Evolutionary conservation across 2,113 vertebrate genomes (phyloP).

Genomic region (Istiophorus platypterus): DNA sequence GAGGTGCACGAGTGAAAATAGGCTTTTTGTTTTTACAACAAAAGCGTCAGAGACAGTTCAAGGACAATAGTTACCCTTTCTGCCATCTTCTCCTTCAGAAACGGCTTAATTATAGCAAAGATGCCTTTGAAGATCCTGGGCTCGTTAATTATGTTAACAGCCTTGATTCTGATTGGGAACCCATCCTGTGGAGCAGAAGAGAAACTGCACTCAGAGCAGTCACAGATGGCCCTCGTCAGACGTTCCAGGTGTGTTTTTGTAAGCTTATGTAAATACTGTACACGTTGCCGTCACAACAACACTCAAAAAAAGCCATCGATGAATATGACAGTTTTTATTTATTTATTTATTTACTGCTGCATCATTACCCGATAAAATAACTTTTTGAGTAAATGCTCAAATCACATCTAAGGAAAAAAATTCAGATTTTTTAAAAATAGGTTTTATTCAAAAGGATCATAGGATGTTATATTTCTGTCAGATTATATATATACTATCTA

Average conservation of each 20-base stretch:
- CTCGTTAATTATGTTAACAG: slow-evolving; percentile 97
- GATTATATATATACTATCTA: background rate
- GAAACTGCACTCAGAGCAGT: slow-evolving; percentile 38
- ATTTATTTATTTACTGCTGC: background rate
- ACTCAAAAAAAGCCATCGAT: background rate
- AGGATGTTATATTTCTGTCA: background rate
- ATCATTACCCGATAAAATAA: background rate
- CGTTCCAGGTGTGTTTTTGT: slow-evolving; percentile 22
- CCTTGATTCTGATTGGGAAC: slow-evolving; percentile 99
- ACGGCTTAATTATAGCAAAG: slow-evolving; percentile 98
- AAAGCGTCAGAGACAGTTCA: slow-evolving; percentile 24
- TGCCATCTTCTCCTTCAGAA: slow-evolving; percentile 99
- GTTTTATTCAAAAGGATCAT: background rate
- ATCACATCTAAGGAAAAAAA: background rate
- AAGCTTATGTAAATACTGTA: slow-evolving; percentile 22
- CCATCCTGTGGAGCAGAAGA: slow-evolving; percentile 88
- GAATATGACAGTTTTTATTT: background rate
- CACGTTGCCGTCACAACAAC: slow-evolving; percentile 1
- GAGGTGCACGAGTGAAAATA: background rate
- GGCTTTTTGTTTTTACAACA: slow-evolving; percentile 35
- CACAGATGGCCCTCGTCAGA: slow-evolving; percentile 23
- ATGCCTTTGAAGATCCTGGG: slow-evolving; percentile 99
- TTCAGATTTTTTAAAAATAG: no score
- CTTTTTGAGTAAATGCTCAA: background rate
- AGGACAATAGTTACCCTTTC: slow-evolving; percentile 90